Base-by-base conservation (phyloP, 2,797 vertebrate species). In the Anas bernieri region DNA sequence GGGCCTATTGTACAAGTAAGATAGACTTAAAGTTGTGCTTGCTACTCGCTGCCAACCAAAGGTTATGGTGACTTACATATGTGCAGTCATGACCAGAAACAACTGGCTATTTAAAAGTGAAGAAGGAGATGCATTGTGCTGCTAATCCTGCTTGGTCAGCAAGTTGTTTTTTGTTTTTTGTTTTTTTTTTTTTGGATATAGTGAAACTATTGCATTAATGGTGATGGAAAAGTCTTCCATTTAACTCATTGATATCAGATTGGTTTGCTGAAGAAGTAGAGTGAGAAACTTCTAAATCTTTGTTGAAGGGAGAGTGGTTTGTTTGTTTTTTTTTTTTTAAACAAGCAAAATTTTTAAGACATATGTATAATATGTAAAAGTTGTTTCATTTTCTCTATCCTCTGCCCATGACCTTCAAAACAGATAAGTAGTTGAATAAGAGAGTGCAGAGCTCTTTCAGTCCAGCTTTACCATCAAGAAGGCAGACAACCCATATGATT, bases 301-400 rank as follows among this genome's bases (percentile, higher is more conserved):
- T 9, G 2, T 1, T 39, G 7, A 3, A 5, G 5, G 14, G 4
- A 10, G 17, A 20, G 33, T 16, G 35, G 14, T 35, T 15, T 59
- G 15, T 22, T 23, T 15, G 37, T 35, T 28, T 16, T 25, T 16
- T 25, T 23, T 37, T 11, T 59, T 39, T 39, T 39, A 39, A 78
- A n/a, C 16, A 74, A 46, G n/a, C 15, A 52, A 25, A 59, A 21
- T 39, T 58, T 20, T 52, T 18, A 31, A 37, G 18, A 30, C 50
- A 14, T 6, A 35, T 20, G 6, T 39, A 63, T 39, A 41, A 33
- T 25, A 59, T 11, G 5, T 56, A 56, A 18, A 79, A 64, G 28
- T 48, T 37, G 35, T 13, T 52, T 18, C 0, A 0, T 76, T 66
- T 63, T 31, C 20, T 46, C 9, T 26, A n/a, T 33, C 12, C 8